These are phyloP conservation scores for Xenops minutus DNA, from an alignment of 2,797 vertebrate genomes.

Conservation along the genomic window DNA sequence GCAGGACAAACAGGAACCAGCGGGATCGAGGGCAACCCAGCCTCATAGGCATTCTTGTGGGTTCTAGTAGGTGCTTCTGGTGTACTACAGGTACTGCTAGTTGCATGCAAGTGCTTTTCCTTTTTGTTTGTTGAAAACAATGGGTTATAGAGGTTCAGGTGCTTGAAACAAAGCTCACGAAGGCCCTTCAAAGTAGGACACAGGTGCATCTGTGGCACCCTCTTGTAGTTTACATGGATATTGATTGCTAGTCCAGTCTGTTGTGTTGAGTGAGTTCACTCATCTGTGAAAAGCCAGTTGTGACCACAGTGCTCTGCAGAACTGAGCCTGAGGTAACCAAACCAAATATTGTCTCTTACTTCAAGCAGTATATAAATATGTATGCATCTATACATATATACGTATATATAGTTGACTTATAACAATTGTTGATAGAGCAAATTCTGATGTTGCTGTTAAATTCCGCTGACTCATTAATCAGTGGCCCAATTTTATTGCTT, in stretches of 20 bases:
- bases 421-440: slow-evolving; percentile 7
- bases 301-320: neutral
- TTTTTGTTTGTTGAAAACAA: neutral
- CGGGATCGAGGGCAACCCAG: neutral
- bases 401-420: neutral
- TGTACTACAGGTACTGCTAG: neutral
- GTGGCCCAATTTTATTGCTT: slow-evolving; percentile 20
- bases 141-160: neutral
- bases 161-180: neutral
- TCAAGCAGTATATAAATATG: neutral
- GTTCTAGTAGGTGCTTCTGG: neutral
- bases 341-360: slow-evolving; percentile 43
- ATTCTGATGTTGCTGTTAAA: slow-evolving; percentile 33
- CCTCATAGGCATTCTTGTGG: fast-evolving
- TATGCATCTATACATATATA: neutral
- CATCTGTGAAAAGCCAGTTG: neutral
- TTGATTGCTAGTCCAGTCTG: neutral
- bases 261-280: neutral
- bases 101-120: neutral
- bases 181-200: neutral
- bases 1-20: neutral
- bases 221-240: neutral
- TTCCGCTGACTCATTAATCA: slow-evolving; percentile 48
- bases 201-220: neutral
- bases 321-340: neutral